phyloP scores from a whole-genome alignment of 2,888 invertebrate genomes.

The Cerastis rubricosa region DNA sequence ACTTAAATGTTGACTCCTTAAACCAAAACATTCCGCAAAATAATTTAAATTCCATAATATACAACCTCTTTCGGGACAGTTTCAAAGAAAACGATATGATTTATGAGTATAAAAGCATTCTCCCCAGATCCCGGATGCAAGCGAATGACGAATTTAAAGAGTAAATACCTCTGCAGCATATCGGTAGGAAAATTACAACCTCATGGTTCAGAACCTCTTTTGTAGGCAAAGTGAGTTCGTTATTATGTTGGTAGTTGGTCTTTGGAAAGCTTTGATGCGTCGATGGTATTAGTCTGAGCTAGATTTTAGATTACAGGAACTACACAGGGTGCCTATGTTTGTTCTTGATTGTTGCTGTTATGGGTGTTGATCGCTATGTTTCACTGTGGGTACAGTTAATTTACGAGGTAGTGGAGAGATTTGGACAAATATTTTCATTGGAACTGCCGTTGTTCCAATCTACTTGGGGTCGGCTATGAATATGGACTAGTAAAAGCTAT shows the following conservation, averaged over 20 bases:
- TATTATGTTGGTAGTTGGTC: background rate
- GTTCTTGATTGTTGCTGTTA: background rate
- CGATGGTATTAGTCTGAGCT: background rate
- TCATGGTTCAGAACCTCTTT: constrained; percentile 26
- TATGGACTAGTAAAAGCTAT: no score
- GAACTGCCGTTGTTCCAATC: background rate
- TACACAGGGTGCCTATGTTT: background rate
- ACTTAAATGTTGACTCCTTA: background rate
- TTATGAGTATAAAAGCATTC: constrained; percentile 47
- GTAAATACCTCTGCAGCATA: constrained; percentile 49
- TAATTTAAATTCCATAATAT: background rate
- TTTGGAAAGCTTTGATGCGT: constrained; percentile 20
- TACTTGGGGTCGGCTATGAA: no score
- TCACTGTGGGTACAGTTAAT: background rate
- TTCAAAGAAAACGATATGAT: constrained; percentile 45
- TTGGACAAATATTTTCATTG: background rate
- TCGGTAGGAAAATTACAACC: constrained; percentile 51
- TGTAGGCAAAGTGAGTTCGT: constrained; percentile 29
- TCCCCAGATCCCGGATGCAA: constrained; percentile 32
- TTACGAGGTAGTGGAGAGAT: background rate
- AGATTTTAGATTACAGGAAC: background rate
- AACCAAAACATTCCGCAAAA: background rate
- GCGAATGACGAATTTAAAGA: constrained; percentile 36
- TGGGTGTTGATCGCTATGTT: background rate
- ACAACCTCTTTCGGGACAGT: constrained; percentile 5